Percentiles rank a stretch among this genome's conserved stretches.
phyloP scores from a whole-genome alignment of 1,140 invertebrate species.

The Cataglyphis hispanica region DNA sequence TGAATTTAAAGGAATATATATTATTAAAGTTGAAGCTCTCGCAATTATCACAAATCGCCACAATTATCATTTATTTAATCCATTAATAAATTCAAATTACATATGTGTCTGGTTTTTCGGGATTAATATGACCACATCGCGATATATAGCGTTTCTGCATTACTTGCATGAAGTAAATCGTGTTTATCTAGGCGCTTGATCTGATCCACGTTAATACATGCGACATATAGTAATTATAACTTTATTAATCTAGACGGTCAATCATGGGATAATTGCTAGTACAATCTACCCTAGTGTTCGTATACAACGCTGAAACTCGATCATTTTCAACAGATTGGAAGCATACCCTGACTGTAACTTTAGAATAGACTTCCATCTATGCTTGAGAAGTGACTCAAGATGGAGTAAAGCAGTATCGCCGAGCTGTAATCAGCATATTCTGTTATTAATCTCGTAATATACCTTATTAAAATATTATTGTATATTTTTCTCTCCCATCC shows the following conservation, averaged over 20 bases:
- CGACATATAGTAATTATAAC: constrained; percentile 59
- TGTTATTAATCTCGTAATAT: neutral
- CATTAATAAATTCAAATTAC: constrained; percentile 34
- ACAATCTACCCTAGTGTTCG: constrained; percentile 23
- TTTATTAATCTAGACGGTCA: constrained; percentile 59
- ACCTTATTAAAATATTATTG: neutral
- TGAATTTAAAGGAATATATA: constrained; percentile 16
- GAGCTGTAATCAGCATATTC: constrained; percentile 25
- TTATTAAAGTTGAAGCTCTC: constrained; percentile 4
- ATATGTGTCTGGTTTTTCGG: neutral
- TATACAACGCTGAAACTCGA: constrained; percentile 36
- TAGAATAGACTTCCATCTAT: constrained; percentile 8
- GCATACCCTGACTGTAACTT: constrained; percentile 41
- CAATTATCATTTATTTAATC: neutral
- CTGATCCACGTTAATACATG: constrained; percentile 9
- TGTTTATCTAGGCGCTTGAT: constrained; percentile 31
- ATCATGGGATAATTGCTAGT: constrained; percentile 53
- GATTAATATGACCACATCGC: neutral
- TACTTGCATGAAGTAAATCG: constrained; percentile 46
- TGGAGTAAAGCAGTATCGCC: neutral
- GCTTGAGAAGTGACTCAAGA: constrained; percentile 14
- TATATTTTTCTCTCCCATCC: neutral
- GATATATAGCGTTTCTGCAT: neutral
- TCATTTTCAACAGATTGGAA: constrained; percentile 55
- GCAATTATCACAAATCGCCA: constrained; percentile 18